A percentile compares a stretch with the other conserved stretches of the same genome.
phyloP scores from a whole-genome alignment of 2,888 invertebrate species.

The Drosophila antonietae region DNA sequence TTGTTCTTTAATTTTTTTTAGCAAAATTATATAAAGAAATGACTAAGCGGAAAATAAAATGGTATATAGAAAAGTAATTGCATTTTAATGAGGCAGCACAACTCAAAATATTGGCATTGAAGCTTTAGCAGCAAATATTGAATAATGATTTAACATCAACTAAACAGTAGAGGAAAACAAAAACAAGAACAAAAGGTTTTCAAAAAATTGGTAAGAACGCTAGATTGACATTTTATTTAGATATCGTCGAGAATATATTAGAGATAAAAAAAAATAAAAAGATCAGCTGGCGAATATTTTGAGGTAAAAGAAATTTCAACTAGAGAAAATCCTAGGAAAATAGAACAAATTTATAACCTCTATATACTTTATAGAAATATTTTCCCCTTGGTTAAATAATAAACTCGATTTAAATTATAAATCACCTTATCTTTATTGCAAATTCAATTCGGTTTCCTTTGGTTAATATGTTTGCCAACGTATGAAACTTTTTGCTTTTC shows the following conservation, averaged over 20 bases:
- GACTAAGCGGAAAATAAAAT: conserved; percentile 49
- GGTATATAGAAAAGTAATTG: conserved; percentile 40
- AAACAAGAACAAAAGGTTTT: background rate
- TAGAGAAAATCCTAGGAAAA: no score
- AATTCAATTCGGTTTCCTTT: background rate
- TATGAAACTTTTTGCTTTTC: conserved; percentile 3
- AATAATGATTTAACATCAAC: conserved; percentile 15
- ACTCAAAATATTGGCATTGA: conserved; percentile 26
- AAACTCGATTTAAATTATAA: background rate
- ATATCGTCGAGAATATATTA: background rate
- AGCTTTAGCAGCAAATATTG: conserved; percentile 28
- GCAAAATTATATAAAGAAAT: conserved; percentile 53
- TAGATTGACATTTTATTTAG: background rate
- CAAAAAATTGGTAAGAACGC: background rate
- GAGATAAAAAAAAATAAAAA: background rate
- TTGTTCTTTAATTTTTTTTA: conserved; percentile 28
- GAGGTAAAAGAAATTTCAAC: no score
- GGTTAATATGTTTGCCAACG: background rate
- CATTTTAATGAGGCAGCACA: conserved; percentile 48
- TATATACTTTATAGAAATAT: no score
- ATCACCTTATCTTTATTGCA: background rate
- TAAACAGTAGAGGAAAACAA: background rate
- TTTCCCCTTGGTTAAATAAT: no score
- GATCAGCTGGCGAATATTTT: background rate
- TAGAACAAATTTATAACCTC: no score